Percentiles rank a stretch among this genome's conserved stretches.
Conservation (phyloP, 2,113 vertebrate genomes). For the Diphyllodes magnificus region DNA sequence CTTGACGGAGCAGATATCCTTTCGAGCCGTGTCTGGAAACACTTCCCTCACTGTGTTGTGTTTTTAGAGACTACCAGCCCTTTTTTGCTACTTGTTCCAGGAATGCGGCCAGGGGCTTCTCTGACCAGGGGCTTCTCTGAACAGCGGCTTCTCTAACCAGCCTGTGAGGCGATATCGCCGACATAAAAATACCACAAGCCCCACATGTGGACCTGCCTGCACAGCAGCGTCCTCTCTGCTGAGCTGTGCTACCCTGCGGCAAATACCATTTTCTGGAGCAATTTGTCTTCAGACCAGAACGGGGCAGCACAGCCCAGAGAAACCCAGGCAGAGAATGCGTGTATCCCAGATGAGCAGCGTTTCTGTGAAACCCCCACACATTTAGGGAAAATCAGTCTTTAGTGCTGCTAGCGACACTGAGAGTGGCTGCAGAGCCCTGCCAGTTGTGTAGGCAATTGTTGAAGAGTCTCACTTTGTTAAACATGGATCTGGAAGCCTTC, state of each 20-base stretch:
- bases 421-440: not conserved
- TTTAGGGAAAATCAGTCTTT: not conserved
- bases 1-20: not conserved
- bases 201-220: not conserved
- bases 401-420: not conserved
- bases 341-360: not conserved
- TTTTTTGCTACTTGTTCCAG: not conserved
- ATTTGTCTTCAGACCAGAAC: not conserved
- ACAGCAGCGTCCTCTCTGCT: not conserved
- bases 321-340: not conserved
- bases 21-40: not conserved
- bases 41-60: not conserved
- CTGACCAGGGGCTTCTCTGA: not conserved
- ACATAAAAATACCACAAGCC: not conserved
- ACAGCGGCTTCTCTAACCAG: not conserved
- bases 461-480: conserved; percentile 37
- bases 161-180: accelerated
- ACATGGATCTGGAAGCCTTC: conserved; percentile 44
- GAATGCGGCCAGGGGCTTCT: not conserved
- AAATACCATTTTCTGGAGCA: not conserved
- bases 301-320: conserved; percentile 40
- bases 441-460: conserved; percentile 18
- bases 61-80: not conserved
- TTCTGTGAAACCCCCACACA: not conserved
- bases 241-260: not conserved